Evolutionary conservation across 2,113 vertebrate genomes (phyloP).

Genomic region (human): DNA sequence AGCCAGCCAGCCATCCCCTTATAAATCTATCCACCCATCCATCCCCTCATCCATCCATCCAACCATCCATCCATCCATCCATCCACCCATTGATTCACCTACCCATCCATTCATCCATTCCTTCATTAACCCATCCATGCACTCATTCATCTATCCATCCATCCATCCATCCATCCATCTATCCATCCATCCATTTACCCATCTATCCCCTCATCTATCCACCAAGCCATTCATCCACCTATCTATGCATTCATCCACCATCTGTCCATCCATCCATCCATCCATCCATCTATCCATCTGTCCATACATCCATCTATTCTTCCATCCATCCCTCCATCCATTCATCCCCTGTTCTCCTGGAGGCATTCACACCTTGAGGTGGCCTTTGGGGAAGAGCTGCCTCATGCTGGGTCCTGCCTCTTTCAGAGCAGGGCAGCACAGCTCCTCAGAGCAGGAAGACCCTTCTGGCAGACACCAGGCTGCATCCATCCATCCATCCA

Average conservation of each 20-base stretch:
- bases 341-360: too few species aligned
- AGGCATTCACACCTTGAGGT: not conserved
- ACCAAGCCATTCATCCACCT: too few species aligned
- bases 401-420: fast-evolving
- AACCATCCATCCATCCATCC: not conserved
- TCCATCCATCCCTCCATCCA: too few species aligned
- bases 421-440: too few species aligned
- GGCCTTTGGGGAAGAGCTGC: not conserved
- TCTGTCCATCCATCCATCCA: too few species aligned
- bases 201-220: too few species aligned
- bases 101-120: too few species aligned
- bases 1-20: too few species aligned
- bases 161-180: not conserved
- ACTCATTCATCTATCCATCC: not conserved
- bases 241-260: too few species aligned
- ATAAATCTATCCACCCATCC: fast-evolving
- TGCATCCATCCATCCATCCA: not conserved
- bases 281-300: too few species aligned
- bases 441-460: too few species aligned
- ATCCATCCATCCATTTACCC: not conserved
- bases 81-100: fast-evolving
- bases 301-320: too few species aligned
- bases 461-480: not conserved
- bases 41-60: not conserved
- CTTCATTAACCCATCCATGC: not conserved